Percentiles rank a stretch among this genome's conserved stretches.
These are phyloP conservation scores for Manis pentadactyla DNA, from an alignment of 2,797 vertebrate species.

Conservation along the genomic window DNA sequence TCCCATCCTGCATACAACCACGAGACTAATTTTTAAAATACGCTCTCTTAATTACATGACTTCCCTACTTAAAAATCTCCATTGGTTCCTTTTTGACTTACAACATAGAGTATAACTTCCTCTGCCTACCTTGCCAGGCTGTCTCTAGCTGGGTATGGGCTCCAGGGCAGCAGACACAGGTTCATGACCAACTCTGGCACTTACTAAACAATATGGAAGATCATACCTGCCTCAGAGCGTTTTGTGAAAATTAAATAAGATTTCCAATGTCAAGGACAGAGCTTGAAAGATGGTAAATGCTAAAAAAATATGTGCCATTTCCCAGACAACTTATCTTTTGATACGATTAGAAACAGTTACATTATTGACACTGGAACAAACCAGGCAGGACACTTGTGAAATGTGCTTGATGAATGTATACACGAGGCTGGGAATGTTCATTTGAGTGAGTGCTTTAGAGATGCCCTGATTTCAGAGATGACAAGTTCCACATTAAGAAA, in stretches of 20 bases:
- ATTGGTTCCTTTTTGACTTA: background rate
- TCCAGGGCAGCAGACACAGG: background rate
- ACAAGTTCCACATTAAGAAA: background rate
- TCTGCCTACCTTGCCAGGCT: background rate
- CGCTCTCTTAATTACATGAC: background rate
- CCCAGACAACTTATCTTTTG: background rate
- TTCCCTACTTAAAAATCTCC: background rate
- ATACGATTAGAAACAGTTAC: background rate
- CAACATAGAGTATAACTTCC: background rate
- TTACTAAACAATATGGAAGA: background rate
- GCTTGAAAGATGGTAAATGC: background rate
- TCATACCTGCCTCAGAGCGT: background rate
- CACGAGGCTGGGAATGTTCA: fast-evolving
- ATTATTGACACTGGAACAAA: background rate
- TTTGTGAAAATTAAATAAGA: background rate
- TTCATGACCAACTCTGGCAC: background rate
- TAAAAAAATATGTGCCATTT: background rate
- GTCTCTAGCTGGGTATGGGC: background rate
- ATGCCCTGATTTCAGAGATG: background rate
- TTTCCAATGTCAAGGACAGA: background rate
- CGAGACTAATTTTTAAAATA: background rate
- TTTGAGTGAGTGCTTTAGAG: background rate
- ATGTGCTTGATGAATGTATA: background rate
- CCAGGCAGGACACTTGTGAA: background rate
- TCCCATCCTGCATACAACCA: background rate